Base-by-base conservation (phyloP, 2,797 vertebrate species). In the Avahi laniger region DNA sequence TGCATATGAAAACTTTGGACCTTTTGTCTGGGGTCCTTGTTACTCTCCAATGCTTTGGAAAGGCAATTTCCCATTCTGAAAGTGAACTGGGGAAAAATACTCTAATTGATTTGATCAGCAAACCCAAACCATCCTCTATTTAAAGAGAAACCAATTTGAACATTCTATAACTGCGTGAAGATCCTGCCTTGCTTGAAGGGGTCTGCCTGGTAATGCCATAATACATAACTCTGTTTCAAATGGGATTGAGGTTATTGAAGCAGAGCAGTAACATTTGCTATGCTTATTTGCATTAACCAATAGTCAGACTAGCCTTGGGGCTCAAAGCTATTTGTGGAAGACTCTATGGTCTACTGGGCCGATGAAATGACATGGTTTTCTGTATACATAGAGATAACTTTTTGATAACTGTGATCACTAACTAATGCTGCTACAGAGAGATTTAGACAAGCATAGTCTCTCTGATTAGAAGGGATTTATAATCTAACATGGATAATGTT, bases 241-340 rank as follows among this genome's bases (percentile, higher is more conserved):
- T 96, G 85, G 93, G 96, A 80, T 35, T 96, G 83, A 46, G 54
- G 86, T 94, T 94, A 89, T 86, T 57, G 86, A 96, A 79, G 94
- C 94, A 96, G 24, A 97, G 75, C 86, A 97, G 95, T 97, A 95
- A 94, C 50, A 93, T 96, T 97, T 96, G 83, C 91, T 89, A 80
- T 91, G 93, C 91, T 96, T 96, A 96, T 97, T 97, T 97, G 95
- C 96, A 96, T 95, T 96, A 97, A 95, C 89, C 97, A 93, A 96
- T 91, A 97, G 82, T 94, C 86, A 96, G 41, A 91, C 93, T 95
- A 83, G 95, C 95, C 94, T 97, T 96, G 91, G 52, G 89, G 70
- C 54, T 94, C 90, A 96, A 52, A 93, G 94, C 83, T 96, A 86
- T 97, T 97, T 97, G 79, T 93, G 89, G 70, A 94, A 95, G 69